phyloP scores from a whole-genome alignment of 2,797 vertebrate genomes.

The Borostomias antarcticus region DNA sequence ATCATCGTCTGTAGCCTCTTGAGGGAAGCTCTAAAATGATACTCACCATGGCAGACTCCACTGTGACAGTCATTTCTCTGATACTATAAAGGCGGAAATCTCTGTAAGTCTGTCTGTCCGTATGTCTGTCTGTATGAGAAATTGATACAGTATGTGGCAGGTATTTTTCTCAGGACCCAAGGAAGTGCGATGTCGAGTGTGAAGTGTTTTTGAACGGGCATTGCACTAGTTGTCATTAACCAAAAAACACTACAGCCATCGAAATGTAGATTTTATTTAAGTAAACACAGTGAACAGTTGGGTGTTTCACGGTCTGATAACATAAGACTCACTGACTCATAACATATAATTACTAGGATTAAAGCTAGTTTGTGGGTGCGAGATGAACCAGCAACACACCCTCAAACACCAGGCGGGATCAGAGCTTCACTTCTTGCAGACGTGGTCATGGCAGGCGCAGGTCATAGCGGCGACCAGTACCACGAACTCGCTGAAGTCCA shows the following conservation, averaged over 20 bases:
- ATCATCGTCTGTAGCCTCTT: no score
- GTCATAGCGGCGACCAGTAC: conserved; percentile 63
- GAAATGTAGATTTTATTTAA: neutral
- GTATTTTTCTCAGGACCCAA: no score
- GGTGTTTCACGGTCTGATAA: neutral
- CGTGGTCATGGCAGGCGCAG: conserved; percentile 60
- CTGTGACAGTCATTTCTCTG: no score
- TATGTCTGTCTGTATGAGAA: no score
- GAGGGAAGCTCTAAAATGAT: no score
- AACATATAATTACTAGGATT: neutral
- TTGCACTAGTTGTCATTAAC: neutral
- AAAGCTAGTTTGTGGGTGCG: neutral
- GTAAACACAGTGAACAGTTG: neutral
- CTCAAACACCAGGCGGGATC: neutral
- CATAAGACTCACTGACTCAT: no score
- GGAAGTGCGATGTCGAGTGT: no score
- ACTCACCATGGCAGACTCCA: neutral
- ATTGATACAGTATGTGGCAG: no score
- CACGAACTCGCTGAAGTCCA: conserved; percentile 80
- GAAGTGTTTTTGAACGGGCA: neutral
- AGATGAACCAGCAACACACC: no score
- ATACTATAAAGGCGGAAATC: no score
- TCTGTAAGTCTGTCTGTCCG: no score
- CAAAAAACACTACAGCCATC: neutral
- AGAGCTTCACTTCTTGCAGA: conserved; percentile 43